These are phyloP conservation scores for Platyrinchus mystaceus DNA, from an alignment of 2,797 vertebrate species.

Conservation along the genomic window DNA sequence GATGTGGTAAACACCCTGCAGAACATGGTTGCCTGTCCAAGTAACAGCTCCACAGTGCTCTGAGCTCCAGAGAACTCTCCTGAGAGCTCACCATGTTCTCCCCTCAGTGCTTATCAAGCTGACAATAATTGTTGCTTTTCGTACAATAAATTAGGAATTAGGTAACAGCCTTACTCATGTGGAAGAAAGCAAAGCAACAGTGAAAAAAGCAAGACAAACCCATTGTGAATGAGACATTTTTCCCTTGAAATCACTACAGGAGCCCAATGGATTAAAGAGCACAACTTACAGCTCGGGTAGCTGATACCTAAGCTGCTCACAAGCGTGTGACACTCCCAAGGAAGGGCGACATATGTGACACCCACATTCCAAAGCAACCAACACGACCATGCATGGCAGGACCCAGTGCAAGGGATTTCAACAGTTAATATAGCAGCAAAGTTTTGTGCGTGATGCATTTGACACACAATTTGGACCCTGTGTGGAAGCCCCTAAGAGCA, in stretches of 20 bases:
- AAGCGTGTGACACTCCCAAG: not conserved
- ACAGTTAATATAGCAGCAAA: rapidly evolving
- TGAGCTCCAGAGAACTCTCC: not conserved
- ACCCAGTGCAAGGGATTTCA: not conserved
- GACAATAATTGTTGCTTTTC: not conserved
- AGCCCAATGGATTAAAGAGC: not conserved
- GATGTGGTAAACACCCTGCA: not conserved
- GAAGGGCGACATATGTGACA: not conserved
- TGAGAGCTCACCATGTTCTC: not conserved
- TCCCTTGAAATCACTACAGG: not conserved
- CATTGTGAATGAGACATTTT: not conserved
- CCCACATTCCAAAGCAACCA: not conserved
- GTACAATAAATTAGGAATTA: not conserved
- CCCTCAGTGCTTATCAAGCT: not conserved
- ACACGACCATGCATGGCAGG: rapidly evolving
- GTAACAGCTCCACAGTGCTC: not conserved
- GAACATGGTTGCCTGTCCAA: rapidly evolving
- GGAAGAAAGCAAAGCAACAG: not conserved
- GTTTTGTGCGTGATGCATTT: not conserved
- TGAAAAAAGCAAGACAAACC: not conserved
- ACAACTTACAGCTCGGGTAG: rapidly evolving
- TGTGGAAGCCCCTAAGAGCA: not conserved
- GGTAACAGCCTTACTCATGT: not conserved
- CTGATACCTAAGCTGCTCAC: rapidly evolving
- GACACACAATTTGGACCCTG: not conserved